phyloP scores from a whole-genome alignment of 23 tunicate species.

The Pegea sp. region DNA sequence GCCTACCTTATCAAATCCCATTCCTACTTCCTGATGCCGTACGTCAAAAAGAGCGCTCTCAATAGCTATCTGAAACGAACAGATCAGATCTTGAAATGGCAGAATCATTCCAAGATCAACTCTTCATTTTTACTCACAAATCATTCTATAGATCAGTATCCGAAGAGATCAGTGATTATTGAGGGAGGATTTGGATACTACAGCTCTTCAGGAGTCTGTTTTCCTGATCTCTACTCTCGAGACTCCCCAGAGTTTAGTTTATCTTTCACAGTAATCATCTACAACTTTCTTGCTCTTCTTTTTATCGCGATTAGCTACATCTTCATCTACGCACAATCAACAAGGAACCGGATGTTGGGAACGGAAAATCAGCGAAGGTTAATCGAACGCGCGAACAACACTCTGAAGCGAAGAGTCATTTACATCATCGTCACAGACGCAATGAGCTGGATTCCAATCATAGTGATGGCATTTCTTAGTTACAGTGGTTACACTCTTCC shows the following conservation, averaged over 20 bases:
- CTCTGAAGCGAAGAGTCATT: background rate
- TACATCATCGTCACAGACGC: constrained; percentile 1
- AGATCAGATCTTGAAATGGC: background rate
- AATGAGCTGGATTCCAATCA: background rate
- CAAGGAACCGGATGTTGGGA: background rate
- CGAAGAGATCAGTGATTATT: background rate
- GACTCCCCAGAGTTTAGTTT: background rate
- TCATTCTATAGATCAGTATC: background rate
- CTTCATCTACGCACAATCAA: background rate
- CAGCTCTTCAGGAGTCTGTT: background rate
- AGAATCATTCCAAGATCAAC: background rate
- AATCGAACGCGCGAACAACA: background rate
- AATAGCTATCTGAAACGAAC: background rate
- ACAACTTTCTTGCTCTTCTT: background rate
- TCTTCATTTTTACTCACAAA: too few species aligned
- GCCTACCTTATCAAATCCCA: background rate
- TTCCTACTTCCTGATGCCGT: background rate
- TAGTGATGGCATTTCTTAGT: background rate
- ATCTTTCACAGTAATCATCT: background rate
- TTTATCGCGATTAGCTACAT: background rate
- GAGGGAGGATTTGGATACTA: background rate
- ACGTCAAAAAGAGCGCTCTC: background rate
- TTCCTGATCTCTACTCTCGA: background rate
- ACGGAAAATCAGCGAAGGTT: background rate
- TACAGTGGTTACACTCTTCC: background rate